phyloP scores from a whole-genome alignment of 2,797 vertebrate genomes.

The Parotocinclus haroldoi region DNA sequence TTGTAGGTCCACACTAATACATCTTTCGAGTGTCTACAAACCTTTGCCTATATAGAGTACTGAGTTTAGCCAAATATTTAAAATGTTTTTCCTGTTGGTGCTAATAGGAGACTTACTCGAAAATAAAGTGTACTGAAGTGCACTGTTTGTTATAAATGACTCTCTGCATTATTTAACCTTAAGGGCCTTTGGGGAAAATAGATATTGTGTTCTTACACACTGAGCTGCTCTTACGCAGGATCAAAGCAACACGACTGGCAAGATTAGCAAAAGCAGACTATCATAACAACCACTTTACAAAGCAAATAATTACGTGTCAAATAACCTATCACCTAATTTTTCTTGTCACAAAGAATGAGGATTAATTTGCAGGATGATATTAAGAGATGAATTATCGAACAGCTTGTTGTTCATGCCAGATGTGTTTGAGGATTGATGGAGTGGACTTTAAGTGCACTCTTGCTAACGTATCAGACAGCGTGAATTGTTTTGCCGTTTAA shows the following conservation, averaged over 20 bases:
- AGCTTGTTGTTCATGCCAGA: constrained; percentile 66
- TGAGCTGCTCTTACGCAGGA: constrained; percentile 3
- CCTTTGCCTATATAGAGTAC: too few species aligned
- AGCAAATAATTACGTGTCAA: constrained; percentile 66
- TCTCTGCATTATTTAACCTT: too few species aligned
- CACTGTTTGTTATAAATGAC: too few species aligned
- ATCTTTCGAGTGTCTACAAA: too few species aligned
- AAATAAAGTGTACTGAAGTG: too few species aligned
- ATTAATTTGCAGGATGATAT: constrained; percentile 71
- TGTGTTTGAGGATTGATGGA: constrained; percentile 70
- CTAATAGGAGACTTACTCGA: too few species aligned
- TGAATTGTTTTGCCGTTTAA: constrained; percentile 10
- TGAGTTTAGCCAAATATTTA: too few species aligned
- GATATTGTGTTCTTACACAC: too few species aligned
- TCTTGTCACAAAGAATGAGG: constrained; percentile 67
- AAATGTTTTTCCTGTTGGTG: too few species aligned
- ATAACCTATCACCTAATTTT: constrained; percentile 71
- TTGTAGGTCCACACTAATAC: too few species aligned
- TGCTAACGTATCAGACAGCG: constrained; percentile 13
- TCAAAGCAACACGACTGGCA: constrained; percentile 8
- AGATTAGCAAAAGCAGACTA: constrained; percentile 27
- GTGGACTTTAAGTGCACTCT: constrained; percentile 62
- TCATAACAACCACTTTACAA: constrained; percentile 51
- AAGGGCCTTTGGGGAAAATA: too few species aligned
- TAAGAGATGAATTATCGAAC: constrained; percentile 73